These are phyloP conservation scores for Gallinago nigripennis DNA, from an alignment of 2,797 vertebrate species.

Conservation along the genomic window DNA sequence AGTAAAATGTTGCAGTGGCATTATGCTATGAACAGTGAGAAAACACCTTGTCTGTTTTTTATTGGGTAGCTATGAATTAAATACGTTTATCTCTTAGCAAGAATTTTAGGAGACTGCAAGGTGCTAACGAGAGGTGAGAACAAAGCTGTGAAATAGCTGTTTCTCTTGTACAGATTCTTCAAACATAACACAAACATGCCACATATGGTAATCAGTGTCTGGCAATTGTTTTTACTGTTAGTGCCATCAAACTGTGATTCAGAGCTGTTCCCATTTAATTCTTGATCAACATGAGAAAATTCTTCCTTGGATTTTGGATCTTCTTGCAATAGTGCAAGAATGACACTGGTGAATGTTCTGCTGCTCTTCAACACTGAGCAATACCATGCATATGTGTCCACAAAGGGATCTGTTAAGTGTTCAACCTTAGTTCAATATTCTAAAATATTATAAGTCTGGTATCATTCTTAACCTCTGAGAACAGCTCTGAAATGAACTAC, in stretches of 20 bases:
- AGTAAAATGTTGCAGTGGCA: background rate
- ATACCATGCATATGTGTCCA: slow-evolving; percentile 85
- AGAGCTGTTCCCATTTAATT: background rate
- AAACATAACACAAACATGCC: background rate
- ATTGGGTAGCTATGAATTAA: background rate
- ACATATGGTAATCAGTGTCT: slow-evolving; percentile 1
- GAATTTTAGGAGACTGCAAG: background rate
- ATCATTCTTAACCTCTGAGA: background rate
- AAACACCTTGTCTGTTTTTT: background rate
- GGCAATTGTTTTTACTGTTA: slow-evolving; percentile 25
- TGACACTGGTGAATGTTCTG: slow-evolving; percentile 80
- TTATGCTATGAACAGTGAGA: background rate
- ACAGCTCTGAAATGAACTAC: background rate
- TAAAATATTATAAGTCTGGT: background rate
- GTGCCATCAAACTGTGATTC: background rate
- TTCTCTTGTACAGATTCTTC: background rate
- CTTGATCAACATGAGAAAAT: slow-evolving; percentile 78
- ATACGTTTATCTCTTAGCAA: background rate
- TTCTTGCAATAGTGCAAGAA: slow-evolving; percentile 82
- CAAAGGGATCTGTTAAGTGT: background rate
- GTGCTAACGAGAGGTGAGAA: slow-evolving; percentile 24
- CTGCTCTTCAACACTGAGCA: slow-evolving; percentile 86
- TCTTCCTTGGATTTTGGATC: slow-evolving; percentile 85
- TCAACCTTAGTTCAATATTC: background rate
- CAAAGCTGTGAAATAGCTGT: slow-evolving; percentile 42